These are phyloP conservation scores for Spisula subtruncata DNA, from an alignment of 2,888 invertebrate genomes.

Conservation along the genomic window DNA sequence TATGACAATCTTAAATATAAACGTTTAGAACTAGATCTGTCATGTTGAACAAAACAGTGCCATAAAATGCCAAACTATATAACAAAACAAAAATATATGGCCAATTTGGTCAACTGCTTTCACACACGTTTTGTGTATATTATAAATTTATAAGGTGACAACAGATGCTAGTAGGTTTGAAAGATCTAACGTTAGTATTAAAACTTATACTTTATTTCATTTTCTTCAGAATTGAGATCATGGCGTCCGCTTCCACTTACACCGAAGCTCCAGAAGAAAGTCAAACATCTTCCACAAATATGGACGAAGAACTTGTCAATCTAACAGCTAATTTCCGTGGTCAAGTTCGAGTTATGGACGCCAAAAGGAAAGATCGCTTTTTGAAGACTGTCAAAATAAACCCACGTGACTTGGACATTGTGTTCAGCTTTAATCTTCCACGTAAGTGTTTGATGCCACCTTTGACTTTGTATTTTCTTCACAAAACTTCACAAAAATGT, in stretches of 20 bases:
- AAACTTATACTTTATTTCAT: neutral
- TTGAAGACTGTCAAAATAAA: slow-evolving; percentile 81
- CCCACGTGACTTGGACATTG: slow-evolving; percentile 79
- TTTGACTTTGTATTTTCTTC: too few relatives aligned
- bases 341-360: slow-evolving; percentile 78
- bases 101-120: too few relatives aligned
- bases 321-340: slow-evolving; percentile 71
- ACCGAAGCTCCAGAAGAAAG: neutral
- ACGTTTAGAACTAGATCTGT: too few relatives aligned
- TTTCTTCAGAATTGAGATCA: neutral
- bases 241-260: neutral
- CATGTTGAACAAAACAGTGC: too few relatives aligned
- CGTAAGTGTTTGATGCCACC: slow-evolving; percentile 70
- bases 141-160: too few relatives aligned
- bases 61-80: too few relatives aligned
- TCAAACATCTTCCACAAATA: neutral
- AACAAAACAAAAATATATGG: too few relatives aligned
- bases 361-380: slow-evolving; percentile 78
- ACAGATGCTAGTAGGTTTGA: too few relatives aligned
- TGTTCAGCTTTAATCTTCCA: slow-evolving; percentile 84
- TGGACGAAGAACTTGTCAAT: slow-evolving; percentile 66
- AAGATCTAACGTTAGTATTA: too few relatives aligned
- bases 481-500: too few relatives aligned
- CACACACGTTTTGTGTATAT: too few relatives aligned
- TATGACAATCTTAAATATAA: too few relatives aligned